Evolutionary conservation across 2,797 vertebrate genomes (phyloP).

Genomic region (Malacoctenus gilli): DNA sequence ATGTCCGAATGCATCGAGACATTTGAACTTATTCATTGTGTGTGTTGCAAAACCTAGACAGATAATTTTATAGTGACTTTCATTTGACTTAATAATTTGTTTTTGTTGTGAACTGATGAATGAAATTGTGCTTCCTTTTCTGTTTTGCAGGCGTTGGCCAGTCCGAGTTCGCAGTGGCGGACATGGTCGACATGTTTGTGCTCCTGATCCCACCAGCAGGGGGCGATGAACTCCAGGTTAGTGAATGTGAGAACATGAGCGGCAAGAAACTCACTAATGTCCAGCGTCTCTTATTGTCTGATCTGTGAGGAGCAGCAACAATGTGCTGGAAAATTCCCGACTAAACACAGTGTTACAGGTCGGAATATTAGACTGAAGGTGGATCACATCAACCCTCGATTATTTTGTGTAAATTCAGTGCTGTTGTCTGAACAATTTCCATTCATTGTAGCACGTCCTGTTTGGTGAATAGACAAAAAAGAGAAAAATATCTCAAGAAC

Average conservation of each 20-base stretch:
- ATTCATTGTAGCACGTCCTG: not conserved
- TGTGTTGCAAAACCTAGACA: not conserved
- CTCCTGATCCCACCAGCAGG: slow-evolving; percentile 95
- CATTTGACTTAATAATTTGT: too few relatives aligned
- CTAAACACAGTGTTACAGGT: not conserved
- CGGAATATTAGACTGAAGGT: not conserved
- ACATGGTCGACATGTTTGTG: slow-evolving; percentile 99
- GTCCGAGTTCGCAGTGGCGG: slow-evolving; percentile 97
- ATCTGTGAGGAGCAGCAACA: not conserved
- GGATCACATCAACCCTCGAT: too few relatives aligned
- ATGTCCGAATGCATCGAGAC: too few relatives aligned
- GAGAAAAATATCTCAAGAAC: not conserved
- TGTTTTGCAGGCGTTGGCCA: slow-evolving; percentile 86
- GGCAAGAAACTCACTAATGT: not conserved
- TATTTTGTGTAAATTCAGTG: not conserved
- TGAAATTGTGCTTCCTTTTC: not conserved
- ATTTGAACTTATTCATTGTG: too few relatives aligned
- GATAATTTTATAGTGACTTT: not conserved
- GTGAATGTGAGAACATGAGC: slow-evolving; percentile 25
- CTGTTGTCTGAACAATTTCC: not conserved
- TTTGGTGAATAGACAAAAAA: not conserved
- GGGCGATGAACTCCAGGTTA: slow-evolving; percentile 97
- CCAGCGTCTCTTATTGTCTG: not conserved
- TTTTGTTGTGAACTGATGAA: too few relatives aligned
- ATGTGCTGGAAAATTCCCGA: not conserved